A percentile compares a stretch with the other conserved stretches of the same genome.
Conservation (phyloP, 2,113 vertebrate genomes). For the Cettia cetti region DNA sequence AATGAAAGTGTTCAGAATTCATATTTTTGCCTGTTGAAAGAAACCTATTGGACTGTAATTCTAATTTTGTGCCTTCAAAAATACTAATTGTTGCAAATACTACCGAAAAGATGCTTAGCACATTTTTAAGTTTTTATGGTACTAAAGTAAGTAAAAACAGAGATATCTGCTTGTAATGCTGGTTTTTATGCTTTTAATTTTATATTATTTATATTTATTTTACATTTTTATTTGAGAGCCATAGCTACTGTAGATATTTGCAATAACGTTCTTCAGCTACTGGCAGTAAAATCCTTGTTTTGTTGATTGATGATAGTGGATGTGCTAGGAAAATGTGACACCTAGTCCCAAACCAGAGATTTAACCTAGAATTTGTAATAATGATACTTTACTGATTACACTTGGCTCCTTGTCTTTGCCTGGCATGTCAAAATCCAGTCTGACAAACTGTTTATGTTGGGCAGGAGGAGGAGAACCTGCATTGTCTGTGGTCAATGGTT, state of each 20-base stretch:
- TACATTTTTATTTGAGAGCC: neutral
- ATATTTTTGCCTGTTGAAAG: neutral
- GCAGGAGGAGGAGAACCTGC: neutral
- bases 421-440: neutral
- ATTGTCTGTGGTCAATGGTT: neutral
- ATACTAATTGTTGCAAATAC: neutral
- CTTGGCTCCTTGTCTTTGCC: neutral
- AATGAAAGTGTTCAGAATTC: neutral
- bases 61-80: neutral
- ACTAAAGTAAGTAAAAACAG: neutral
- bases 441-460: neutral
- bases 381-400: neutral
- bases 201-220: neutral
- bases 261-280: neutral
- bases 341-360: neutral
- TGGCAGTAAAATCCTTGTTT: neutral
- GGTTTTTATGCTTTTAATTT: neutral
- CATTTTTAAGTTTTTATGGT: neutral
- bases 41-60: neutral
- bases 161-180: neutral
- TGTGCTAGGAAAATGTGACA: neutral
- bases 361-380: neutral
- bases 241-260: neutral
- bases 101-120: neutral
- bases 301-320: neutral